Base-by-base conservation (phyloP, 1,140 invertebrate genomes). In the Caligus rogercresseyi region DNA sequence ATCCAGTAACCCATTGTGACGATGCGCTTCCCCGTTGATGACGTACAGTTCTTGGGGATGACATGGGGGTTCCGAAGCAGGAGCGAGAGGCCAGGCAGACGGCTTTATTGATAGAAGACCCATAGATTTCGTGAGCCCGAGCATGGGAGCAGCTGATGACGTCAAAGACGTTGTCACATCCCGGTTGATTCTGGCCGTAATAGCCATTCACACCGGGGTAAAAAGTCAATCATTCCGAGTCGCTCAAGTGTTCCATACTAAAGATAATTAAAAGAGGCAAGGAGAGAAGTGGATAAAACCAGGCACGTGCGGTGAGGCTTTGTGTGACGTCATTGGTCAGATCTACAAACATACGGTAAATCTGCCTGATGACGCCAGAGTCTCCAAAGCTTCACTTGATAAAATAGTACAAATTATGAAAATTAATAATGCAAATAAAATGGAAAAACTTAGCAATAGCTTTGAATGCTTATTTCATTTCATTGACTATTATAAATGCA, bases 181-280 rank as follows among this genome's bases (percentile, higher is more conserved):
- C 60, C 13, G 60, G 60, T 54, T 62, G 60, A 25, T 54, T 18
- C n/a, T 25, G 24, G 20, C 60, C 60, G 25, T 54, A 62, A 13
- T 15, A 14, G 11, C 60, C 60, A 43, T 62, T 62, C 13, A n/a
- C 13, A 14, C 60, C 60, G 1, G 52, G 52, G 16, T 54, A 62
- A 26, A n/a, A 54, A 62, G 31, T 60, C 57, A 3, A 25, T 25
- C 16, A 25, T 60, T n/a, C 57, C 57, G 16, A 60, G 18, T 25
- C 24, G 18, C 21, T 60, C 57, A 24, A 60, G n/a, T 25, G 57
- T 60, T 60, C 57, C 57, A 60, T 60, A 60, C 57, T 60, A n/a
- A n/a, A 57, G 16, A n/a, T n/a, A n/a, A n/a, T n/a, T n/a, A n/a
- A n/a, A n/a, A n/a, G n/a, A n/a, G n/a, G n/a, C n/a, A n/a, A n/a